A percentile compares a stretch with the other conserved stretches of the same genome.
phyloP scores from a whole-genome alignment of 2,888 invertebrate species.

The Phytoseiulus persimilis region DNA sequence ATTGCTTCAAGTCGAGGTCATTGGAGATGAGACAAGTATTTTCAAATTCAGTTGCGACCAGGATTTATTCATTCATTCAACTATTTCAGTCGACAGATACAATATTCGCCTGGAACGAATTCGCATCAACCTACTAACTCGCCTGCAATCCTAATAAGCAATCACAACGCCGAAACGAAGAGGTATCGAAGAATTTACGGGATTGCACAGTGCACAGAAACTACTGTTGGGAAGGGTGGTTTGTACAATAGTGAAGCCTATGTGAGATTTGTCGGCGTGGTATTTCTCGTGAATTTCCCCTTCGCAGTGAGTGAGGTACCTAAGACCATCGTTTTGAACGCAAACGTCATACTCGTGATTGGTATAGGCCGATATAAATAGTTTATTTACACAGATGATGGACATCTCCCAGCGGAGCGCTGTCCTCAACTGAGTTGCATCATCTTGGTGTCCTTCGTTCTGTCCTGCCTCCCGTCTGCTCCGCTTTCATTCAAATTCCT shows the following conservation, averaged over 20 bases:
- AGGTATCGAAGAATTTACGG: neutral
- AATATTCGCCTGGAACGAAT: neutral
- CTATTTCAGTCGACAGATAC: too few species aligned
- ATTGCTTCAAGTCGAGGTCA: too few species aligned
- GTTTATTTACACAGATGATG: neutral
- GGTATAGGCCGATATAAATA: neutral
- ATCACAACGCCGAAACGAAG: neutral
- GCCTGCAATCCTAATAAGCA: neutral
- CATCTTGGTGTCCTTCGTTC: neutral
- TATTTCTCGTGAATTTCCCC: neutral
- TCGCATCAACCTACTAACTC: neutral
- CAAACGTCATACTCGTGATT: neutral
- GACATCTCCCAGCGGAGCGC: neutral
- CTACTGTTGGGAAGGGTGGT: neutral
- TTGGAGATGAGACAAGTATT: too few species aligned
- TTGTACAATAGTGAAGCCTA: neutral
- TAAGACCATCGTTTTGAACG: neutral
- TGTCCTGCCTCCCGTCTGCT: neutral
- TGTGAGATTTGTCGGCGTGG: neutral
- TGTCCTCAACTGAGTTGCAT: constrained; percentile 5
- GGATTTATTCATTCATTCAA: too few species aligned
- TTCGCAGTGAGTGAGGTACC: neutral
- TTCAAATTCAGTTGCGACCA: too few species aligned
- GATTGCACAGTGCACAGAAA: neutral
- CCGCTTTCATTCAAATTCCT: neutral